Evolutionary conservation across 37 sponge, comb jelly and placozoan genomes (phyloP), one percentile per base, ranked within the genome.

Genomic region (Aplysina aerophoba): DNA sequence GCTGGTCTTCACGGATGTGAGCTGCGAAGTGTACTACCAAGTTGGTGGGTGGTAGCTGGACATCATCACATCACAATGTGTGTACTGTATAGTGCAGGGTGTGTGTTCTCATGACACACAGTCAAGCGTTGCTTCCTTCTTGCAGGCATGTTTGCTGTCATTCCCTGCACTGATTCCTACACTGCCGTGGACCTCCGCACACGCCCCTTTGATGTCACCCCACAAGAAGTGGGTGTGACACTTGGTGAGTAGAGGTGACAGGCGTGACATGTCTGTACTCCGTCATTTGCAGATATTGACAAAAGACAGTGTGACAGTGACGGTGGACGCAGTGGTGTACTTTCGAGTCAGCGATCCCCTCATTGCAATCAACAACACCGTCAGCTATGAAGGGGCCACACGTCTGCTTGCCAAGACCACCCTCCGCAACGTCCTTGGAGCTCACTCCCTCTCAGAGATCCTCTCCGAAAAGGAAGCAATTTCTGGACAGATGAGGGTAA

Each of bases 281-380:
- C 4, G 5, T n/a, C 24, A 62, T 62, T 13, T 62, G 64, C 73
- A 98, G 97, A 95, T 98, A 41, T 79, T 98, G 53, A 88, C 99
- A 19, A 92, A 91, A 67, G 99, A 98, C 84, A 91, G 93, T 80
- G 99, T 98, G 53, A 91, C 97, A 16, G 92, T 96, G 1, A 67
- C 91, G 19, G 99, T 98, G 33, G 99, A 96, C 85, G 99, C 97
- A 2, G 95, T 98, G 22, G 92, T 98, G 36, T 92, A 95, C 86
- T 98, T 83, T 73, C 72, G 90, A 37, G 91, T 98, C 77, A 40
- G 61, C 14, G 80, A 94, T 25, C 93, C 97, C 1, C 86, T 92
- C 55, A 79, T 93, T 16, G 85, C 97, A 11, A 87, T 96, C 55
- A 92, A 84, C 50, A 96, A 96, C 53, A 80, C 94, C 38, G 66